Conservation (phyloP, 1,140 invertebrate genomes). For the Zelostemma sp. region DNA sequence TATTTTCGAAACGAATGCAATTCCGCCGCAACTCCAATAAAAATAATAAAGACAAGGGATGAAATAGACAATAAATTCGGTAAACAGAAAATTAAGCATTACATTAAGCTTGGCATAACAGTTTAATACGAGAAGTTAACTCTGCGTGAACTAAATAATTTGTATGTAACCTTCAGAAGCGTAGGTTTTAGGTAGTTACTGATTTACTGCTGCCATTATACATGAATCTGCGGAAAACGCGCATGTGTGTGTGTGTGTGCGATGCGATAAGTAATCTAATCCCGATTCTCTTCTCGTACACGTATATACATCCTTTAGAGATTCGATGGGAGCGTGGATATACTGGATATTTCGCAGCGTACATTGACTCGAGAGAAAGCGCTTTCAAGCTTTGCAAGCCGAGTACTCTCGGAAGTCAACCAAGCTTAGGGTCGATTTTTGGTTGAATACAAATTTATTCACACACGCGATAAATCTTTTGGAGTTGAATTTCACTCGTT, state of each 20-base stretch:
- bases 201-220: constrained; percentile 41
- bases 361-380: constrained; percentile 41
- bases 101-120: constrained; percentile 12
- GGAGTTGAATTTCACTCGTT: too few species aligned
- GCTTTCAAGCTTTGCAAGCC: constrained; percentile 29
- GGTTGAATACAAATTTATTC: constrained; percentile 19
- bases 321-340: constrained; percentile 22
- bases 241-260: constrained; percentile 19
- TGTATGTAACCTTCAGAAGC: constrained; percentile 31
- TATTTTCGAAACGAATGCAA: too few species aligned
- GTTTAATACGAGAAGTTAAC: constrained; percentile 29
- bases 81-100: too few species aligned
- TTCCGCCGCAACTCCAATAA: too few species aligned
- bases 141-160: constrained; percentile 31
- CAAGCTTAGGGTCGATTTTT: constrained; percentile 29
- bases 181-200: constrained; percentile 39
- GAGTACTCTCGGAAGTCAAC: constrained; percentile 20
- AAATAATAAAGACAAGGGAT: too few species aligned
- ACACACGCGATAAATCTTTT: neutral
- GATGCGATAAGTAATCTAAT: constrained; percentile 47
- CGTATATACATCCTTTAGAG: constrained; percentile 22
- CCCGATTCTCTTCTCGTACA: constrained; percentile 25
- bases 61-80: too few species aligned
- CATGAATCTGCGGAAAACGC: constrained; percentile 39
- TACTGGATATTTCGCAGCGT: constrained; percentile 21